phyloP scores from a whole-genome alignment of 1,140 invertebrate genomes.

The Neodiprion lecontei region DNA sequence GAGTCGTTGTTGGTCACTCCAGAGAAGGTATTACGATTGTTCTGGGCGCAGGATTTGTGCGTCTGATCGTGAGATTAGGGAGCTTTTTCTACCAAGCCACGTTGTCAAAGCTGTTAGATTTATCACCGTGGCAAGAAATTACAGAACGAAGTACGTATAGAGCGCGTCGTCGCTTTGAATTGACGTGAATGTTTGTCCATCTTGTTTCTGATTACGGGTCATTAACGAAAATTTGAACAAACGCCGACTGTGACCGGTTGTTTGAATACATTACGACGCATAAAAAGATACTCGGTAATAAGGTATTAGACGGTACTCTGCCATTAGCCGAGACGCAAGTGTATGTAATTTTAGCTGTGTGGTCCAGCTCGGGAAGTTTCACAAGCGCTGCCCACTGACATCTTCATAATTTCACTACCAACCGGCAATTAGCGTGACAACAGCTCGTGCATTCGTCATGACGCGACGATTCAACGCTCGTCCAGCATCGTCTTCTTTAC shows the following conservation, averaged over 20 bases:
- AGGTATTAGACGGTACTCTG: background rate
- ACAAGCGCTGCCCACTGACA: background rate
- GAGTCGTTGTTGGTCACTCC: background rate
- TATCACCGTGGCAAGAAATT: too few species aligned
- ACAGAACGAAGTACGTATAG: too few species aligned
- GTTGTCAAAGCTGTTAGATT: too few species aligned
- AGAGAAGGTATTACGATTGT: background rate
- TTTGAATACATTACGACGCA: constrained; percentile 26
- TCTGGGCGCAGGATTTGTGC: too few species aligned
- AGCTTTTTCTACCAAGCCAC: too few species aligned
- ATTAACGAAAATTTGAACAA: constrained; percentile 26
- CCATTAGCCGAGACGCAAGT: background rate
- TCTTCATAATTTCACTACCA: background rate
- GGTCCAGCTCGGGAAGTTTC: background rate
- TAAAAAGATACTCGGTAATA: background rate
- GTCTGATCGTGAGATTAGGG: too few species aligned
- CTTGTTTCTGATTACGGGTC: constrained; percentile 27
- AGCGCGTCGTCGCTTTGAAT: background rate
- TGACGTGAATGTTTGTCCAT: constrained; percentile 33
- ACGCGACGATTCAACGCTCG: background rate
- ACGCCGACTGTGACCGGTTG: constrained; percentile 18
- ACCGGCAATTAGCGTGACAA: background rate
- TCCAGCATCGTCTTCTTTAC: background rate
- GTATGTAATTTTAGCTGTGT: background rate
- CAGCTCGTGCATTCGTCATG: background rate